phyloP scores from a whole-genome alignment of 2,888 invertebrate genomes.

The Lithophane socia region DNA sequence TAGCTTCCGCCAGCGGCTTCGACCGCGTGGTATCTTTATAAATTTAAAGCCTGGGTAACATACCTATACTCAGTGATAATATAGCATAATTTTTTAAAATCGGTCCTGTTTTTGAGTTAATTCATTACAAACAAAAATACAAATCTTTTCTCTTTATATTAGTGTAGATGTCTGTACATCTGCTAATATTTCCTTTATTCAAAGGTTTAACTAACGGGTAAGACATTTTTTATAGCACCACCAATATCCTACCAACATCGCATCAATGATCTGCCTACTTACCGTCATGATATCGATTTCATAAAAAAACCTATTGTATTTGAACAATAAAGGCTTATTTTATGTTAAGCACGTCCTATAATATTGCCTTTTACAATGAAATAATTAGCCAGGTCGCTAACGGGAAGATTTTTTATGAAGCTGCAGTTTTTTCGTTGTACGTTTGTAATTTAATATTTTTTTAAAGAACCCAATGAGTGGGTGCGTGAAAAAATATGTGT shows the following conservation, averaged over 20 bases:
- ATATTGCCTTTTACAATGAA: constrained; percentile 85
- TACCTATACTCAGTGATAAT: too few species aligned
- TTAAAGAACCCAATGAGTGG: constrained; percentile 77
- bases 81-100: too few species aligned
- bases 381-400: constrained; percentile 88
- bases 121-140: too few species aligned
- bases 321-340: constrained; percentile 87
- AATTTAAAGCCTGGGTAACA: too few species aligned
- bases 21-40: too few species aligned
- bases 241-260: constrained; percentile 58
- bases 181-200: constrained; percentile 43
- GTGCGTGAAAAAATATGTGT: constrained; percentile 77
- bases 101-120: too few species aligned
- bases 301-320: constrained; percentile 84
- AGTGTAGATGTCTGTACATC: constrained; percentile 23
- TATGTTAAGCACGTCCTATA: constrained; percentile 85
- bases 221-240: constrained; percentile 1
- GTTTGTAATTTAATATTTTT: constrained; percentile 89
- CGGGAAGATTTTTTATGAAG: constrained; percentile 84
- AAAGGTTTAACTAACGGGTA: constrained; percentile 40
- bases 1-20: too few species aligned
- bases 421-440: constrained; percentile 83
- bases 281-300: constrained; percentile 83
- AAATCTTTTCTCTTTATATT: too few species aligned
- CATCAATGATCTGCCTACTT: constrained; percentile 80